phyloP scores from a whole-genome alignment of 2,113 vertebrate species.

The cat (Felis catus) region F.catus_Fca126_mat1.0 CM031427.1:36491001-36491500 shows the following conservation, averaged over 20 bases:
- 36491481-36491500: constrained; percentile 61
- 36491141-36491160: background rate
- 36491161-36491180: background rate
- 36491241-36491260: background rate
- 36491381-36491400: background rate
- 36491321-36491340: no score
- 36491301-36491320: background rate
- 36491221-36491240: background rate
- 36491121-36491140: background rate
- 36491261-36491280: background rate
- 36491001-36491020: background rate
- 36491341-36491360: background rate
- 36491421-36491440: background rate
- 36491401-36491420: background rate
- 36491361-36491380: background rate
- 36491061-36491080: background rate
- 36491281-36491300: rapidly evolving
- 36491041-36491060: background rate
- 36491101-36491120: background rate
- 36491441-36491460: background rate
- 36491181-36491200: background rate
- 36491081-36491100: background rate
- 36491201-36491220: background rate
- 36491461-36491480: constrained; percentile 20
- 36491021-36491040: background rate